A percentile compares a stretch with the other conserved stretches of the same genome.
These are phyloP conservation scores for Oxygymnocypris stewartii DNA, from an alignment of 2,113 vertebrate genomes.

Conservation along the genomic window DNA sequence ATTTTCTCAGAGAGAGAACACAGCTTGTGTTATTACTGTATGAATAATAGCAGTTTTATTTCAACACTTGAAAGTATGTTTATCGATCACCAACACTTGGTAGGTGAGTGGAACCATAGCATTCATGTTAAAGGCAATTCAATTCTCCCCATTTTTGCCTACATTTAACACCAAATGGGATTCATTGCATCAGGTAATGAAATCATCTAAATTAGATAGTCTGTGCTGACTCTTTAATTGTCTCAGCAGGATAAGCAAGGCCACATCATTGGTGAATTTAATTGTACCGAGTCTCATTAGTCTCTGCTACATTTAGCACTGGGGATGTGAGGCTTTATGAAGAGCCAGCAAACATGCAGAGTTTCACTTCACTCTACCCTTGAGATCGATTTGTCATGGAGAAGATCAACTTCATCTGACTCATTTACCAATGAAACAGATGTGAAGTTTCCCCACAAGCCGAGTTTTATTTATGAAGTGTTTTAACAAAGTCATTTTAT, in stretches of 20 bases:
- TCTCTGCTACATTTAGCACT: conserved; percentile 27
- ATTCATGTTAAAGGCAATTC: not conserved
- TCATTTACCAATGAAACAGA: conserved; percentile 3
- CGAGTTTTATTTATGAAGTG: not conserved
- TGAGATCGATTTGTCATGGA: not conserved
- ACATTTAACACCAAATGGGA: conserved; percentile 20
- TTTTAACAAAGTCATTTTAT: not conserved
- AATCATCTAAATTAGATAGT: conserved; percentile 12
- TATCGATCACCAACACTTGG: not conserved
- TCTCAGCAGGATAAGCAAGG: conserved; percentile 28
- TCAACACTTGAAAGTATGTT: not conserved
- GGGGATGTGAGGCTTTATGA: not conserved
- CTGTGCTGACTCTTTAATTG: conserved; percentile 25
- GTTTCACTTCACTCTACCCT: conserved; percentile 11
- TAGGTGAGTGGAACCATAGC: not conserved
- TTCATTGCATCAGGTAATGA: conserved; percentile 23
- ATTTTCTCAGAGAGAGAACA: not conserved
- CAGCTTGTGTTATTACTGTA: not conserved
- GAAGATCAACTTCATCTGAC: not conserved
- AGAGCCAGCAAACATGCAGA: conserved; percentile 24
- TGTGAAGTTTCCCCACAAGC: not conserved
- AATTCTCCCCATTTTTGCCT: not conserved
- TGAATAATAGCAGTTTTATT: conserved; percentile 6
- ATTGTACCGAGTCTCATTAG: conserved; percentile 32
- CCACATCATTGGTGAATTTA: conserved; percentile 20